These are phyloP conservation scores for Megalurothrips usitatus DNA, from an alignment of 2,888 invertebrate species.

Conservation along the genomic window DNA sequence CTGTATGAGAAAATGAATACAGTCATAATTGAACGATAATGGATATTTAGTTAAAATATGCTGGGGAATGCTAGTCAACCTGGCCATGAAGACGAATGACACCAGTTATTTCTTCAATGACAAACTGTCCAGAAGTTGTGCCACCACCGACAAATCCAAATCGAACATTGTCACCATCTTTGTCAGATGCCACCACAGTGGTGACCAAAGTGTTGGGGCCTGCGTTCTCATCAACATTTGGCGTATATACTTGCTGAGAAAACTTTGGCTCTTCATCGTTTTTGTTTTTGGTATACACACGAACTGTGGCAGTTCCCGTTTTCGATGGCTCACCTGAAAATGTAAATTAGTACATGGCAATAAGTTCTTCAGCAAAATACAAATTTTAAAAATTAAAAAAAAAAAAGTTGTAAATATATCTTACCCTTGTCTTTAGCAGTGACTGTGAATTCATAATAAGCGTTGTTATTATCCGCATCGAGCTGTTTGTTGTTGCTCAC, in stretches of 20 bases:
- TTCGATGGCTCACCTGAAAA: constrained; percentile 73
- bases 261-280: constrained; percentile 97
- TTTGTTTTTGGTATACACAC: constrained; percentile 95
- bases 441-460: constrained; percentile 91
- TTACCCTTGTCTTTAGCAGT: constrained; percentile 87
- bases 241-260: constrained; percentile 93
- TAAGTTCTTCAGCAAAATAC: constrained; percentile 26
- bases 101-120: constrained; percentile 91
- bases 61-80: constrained; percentile 44
- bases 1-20: neutral
- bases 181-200: constrained; percentile 94
- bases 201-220: constrained; percentile 93
- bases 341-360: constrained; percentile 8
- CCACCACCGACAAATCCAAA: constrained; percentile 79
- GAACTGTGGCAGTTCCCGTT: constrained; percentile 88
- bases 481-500: constrained; percentile 82
- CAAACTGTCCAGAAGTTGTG: constrained; percentile 86
- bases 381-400: neutral
- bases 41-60: too few relatives aligned
- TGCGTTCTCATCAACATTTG: constrained; percentile 93
- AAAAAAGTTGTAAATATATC: constrained; percentile 1
- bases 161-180: constrained; percentile 90
- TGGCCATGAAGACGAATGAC: constrained; percentile 86
- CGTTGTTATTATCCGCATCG: constrained; percentile 94
- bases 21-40: neutral